A percentile compares a stretch with the other conserved stretches of the same genome.
Conservation (phyloP, 2,797 vertebrate genomes). For the Cyprinella venusta region DNA sequence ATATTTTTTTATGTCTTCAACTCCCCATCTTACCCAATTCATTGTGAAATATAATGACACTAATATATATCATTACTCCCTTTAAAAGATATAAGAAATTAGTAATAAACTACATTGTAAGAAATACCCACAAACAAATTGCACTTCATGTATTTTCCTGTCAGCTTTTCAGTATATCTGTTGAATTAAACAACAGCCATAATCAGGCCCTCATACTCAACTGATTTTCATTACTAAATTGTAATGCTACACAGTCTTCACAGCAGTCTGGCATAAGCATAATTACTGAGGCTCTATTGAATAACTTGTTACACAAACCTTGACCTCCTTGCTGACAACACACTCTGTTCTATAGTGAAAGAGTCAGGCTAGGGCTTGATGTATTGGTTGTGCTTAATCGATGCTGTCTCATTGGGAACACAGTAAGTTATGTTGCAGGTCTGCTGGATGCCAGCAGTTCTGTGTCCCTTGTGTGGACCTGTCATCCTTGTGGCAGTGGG, state of each 20-base stretch:
- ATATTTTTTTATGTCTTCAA: too few relatives aligned
- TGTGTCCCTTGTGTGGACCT: slow-evolving; percentile 77
- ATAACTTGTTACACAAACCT: slow-evolving; percentile 47
- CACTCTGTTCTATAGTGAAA: slow-evolving; percentile 57
- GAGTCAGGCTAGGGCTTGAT: slow-evolving; percentile 76
- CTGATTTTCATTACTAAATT: slow-evolving; percentile 36
- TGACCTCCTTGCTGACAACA: slow-evolving; percentile 22
- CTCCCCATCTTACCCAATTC: not conserved
- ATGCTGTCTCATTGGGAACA: slow-evolving; percentile 76
- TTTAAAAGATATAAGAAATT: not conserved
- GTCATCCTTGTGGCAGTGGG: slow-evolving; percentile 63
- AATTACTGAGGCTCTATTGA: slow-evolving; percentile 39
- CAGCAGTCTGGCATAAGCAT: slow-evolving; percentile 1
- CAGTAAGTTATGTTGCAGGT: slow-evolving; percentile 78
- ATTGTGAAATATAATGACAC: not conserved
- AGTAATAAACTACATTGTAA: not conserved
- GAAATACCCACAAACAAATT: not conserved
- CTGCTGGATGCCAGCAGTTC: slow-evolving; percentile 61
- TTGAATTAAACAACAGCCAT: not conserved
- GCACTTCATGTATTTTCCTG: not conserved
- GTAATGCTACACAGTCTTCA: not conserved
- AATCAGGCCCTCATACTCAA: not conserved
- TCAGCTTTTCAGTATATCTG: not conserved
- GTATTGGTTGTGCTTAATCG: slow-evolving; percentile 82
- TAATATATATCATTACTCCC: not conserved